Evolutionary conservation across 1,140 invertebrate species (phyloP).

Genomic region (Acromyrmex charruanus): DNA sequence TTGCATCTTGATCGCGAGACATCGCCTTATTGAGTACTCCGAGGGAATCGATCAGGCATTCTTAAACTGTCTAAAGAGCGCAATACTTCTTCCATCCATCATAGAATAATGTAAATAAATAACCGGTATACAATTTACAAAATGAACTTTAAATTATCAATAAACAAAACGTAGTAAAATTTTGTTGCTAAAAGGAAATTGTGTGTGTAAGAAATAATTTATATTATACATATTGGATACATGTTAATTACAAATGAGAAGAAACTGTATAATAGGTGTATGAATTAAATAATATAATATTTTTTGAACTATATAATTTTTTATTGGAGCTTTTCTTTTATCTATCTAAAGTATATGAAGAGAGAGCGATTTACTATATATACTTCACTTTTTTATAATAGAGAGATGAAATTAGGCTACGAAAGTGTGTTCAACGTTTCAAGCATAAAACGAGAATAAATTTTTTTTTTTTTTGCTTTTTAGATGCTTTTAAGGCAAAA

Average conservation of each 20-base stretch:
- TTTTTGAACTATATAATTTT: neutral
- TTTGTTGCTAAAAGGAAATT: neutral
- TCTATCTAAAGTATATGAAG: neutral
- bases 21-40: conserved; percentile 72
- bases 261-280: neutral
- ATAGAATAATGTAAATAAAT: conserved; percentile 7
- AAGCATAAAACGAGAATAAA: conserved; percentile 23
- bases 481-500: conserved; percentile 43
- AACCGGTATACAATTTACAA: neutral
- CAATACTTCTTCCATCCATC: neutral
- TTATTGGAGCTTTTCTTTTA: neutral
- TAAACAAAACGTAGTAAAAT: neutral
- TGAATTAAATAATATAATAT: neutral
- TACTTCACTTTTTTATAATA: conserved; percentile 1
- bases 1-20: conserved; percentile 64
- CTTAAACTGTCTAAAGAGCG: conserved; percentile 31
- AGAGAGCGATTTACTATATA: conserved; percentile 15
- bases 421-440: conserved; percentile 5
- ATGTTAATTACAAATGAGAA: neutral
- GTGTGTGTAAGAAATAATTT: neutral
- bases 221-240: neutral
- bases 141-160: neutral
- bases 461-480: conserved; percentile 45
- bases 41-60: conserved; percentile 66
- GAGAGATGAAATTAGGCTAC: neutral